These are phyloP conservation scores for Petrocephalus schoutedeni DNA, from an alignment of 2,797 vertebrate genomes.

Conservation along the genomic window DNA sequence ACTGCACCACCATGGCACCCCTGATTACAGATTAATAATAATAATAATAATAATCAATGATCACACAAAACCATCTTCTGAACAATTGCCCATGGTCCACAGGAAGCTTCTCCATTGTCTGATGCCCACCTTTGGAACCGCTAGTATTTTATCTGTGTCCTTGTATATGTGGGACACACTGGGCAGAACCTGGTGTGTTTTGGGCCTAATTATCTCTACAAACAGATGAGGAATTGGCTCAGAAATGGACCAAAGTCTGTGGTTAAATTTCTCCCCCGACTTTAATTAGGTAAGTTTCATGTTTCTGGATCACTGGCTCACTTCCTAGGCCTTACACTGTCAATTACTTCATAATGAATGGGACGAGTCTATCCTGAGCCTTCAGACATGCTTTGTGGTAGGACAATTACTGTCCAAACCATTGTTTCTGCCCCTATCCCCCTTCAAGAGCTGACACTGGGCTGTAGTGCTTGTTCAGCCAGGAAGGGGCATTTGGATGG, in stretches of 20 bases:
- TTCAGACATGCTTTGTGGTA: background rate
- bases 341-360: slow-evolving; percentile 16
- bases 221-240: slow-evolving; percentile 35
- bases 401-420: background rate
- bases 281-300: slow-evolving; percentile 7
- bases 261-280: slow-evolving; percentile 27
- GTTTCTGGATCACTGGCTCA: slow-evolving; percentile 9
- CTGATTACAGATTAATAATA: background rate
- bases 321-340: slow-evolving; percentile 14
- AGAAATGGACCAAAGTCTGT: slow-evolving; percentile 25
- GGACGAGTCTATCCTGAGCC: background rate
- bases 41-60: background rate
- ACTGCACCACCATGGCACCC: too few relatives aligned
- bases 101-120: background rate
- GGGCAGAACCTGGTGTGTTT: background rate
- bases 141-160: background rate
- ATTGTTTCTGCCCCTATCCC: background rate
- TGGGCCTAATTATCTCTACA: slow-evolving; percentile 22
- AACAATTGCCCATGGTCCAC: background rate
- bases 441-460: background rate
- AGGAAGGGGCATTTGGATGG: background rate
- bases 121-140: background rate
- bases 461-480: background rate
- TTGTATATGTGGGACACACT: background rate
- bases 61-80: background rate